Evolutionary conservation across 92 coral and sea anemone species (phyloP).

Genomic region (Phymanthus crucifer): DNA sequence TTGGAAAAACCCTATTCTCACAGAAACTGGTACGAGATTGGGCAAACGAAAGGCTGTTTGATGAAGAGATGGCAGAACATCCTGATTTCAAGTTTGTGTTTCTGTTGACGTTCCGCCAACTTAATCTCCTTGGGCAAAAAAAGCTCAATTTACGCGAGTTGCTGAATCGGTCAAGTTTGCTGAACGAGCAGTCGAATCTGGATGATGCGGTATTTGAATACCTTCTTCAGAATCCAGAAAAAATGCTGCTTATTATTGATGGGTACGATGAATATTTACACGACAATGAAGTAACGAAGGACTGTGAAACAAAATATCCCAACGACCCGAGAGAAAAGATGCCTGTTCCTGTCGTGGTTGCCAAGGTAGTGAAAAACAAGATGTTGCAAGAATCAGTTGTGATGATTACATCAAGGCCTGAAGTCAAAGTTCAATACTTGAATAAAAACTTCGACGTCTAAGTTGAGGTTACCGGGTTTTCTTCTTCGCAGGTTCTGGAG

Average conservation of each 20-base stretch:
- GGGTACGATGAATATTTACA: slow-evolving; percentile 47
- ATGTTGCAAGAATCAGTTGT: slow-evolving; percentile 28
- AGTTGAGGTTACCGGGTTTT: slow-evolving; percentile 56
- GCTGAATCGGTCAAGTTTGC: slow-evolving; percentile 10
- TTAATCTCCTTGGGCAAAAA: slow-evolving; percentile 3
- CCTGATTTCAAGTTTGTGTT: slow-evolving; percentile 27
- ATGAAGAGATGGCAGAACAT: neutral
- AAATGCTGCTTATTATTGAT: slow-evolving; percentile 33
- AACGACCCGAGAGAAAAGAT: slow-evolving; percentile 18
- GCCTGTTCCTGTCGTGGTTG: slow-evolving; percentile 38
- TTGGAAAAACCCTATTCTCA: slow-evolving; percentile 51
- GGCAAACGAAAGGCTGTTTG: slow-evolving; percentile 24
- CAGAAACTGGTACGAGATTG: slow-evolving; percentile 58
- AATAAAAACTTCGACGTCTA: slow-evolving; percentile 25
- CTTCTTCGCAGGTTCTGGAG: slow-evolving; percentile 33
- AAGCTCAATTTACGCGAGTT: neutral
- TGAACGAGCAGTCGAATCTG: neutral
- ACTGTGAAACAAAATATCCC: slow-evolving; percentile 15
- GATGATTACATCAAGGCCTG: slow-evolving; percentile 53
- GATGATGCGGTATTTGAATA: slow-evolving; percentile 31
- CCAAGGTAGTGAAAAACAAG: slow-evolving; percentile 40
- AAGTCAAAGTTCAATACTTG: slow-evolving; percentile 24
- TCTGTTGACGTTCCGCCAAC: slow-evolving; percentile 34
- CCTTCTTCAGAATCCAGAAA: slow-evolving; percentile 24
- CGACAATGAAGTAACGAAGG: neutral